Base-by-base conservation (phyloP, 2,888 invertebrate species). In the Drosophila formosana region DNA sequence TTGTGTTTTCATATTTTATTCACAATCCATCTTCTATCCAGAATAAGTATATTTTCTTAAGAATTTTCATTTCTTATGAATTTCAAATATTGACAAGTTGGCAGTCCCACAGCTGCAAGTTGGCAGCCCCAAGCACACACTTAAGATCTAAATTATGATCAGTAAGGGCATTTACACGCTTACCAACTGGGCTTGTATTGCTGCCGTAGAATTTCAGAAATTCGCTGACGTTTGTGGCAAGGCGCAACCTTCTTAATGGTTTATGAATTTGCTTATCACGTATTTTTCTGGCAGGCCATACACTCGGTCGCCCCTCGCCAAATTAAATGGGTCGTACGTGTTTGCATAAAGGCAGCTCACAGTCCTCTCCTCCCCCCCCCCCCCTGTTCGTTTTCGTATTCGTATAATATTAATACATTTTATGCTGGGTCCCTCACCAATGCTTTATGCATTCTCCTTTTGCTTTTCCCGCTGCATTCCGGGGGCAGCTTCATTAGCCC, bases 251-350 rank as follows among this genome's bases (percentile, higher is more conserved):
- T 74, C 82, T 78, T 81, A 81, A 81, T 83, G 81, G 80, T 80
- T 81, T 81, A 80, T 81, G 83, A 81, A 81, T 81, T 81, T 81
- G 83, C 81, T 82, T 81, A 81, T 81, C 81, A 81, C 83, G 83
- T 81, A 82, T 81, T 81, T 82, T 83, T 75, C 66, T 74, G 74
- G 81, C 81, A 65, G 81, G 62, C 78, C 57, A 52, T 75, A 82
- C 57, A 71, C 66, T 62, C 69, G 70, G 76, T 75, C 61, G 71
- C 78, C 70, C 80, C 80, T 80, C 67, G 71, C 75, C 81, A 81
- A 81, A 81, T 81, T 83, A 81, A 81, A 81, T 83, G 81, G 78
- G 72, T 67, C 83, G 81, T 80, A 81, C 81, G 81, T 81, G 81
- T 78, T 83, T 80, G 84, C 78, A 82, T 81, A 82, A 82, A 69